Percentiles rank a stretch among this genome's conserved stretches.
phyloP scores from a whole-genome alignment of 2,797 vertebrate species.

The Triplophysa bombifrons region DNA sequence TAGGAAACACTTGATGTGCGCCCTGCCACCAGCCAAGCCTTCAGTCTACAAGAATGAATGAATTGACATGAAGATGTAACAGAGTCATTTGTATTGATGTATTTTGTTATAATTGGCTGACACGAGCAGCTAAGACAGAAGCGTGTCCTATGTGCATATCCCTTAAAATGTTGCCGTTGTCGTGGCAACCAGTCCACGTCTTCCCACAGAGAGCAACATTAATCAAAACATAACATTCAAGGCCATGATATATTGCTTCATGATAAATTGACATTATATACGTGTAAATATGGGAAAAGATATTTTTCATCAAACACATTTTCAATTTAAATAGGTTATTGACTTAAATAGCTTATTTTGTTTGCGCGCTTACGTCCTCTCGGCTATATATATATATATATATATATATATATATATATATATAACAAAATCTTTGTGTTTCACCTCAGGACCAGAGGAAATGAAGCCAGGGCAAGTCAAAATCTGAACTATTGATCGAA shows the following conservation, averaged over 20 bases:
- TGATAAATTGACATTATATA: background rate
- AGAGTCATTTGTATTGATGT: no score
- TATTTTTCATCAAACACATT: background rate
- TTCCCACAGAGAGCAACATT: background rate
- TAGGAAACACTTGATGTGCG: no score
- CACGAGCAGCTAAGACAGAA: no score
- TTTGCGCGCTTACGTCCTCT: background rate
- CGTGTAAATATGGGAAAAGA: background rate
- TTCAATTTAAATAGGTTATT: background rate
- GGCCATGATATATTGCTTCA: background rate
- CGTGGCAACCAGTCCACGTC: background rate
- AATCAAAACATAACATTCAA: background rate
- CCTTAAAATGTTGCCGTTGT: no score
- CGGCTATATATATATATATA: background rate
- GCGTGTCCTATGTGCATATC: no score
- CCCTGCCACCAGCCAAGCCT: no score
- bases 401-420: background rate
- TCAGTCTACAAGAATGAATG: no score
- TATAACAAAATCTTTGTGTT: background rate
- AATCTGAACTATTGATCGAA: background rate
- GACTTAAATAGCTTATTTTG: background rate
- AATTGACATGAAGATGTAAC: no score
- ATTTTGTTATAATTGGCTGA: no score
- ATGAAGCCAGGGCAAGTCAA: background rate
- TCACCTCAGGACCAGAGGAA: background rate